Percentiles rank a stretch among this genome's conserved stretches.
Evolutionary conservation across 2,797 vertebrate species (phyloP).

Genomic region (Thripadectes ignobilis): DNA sequence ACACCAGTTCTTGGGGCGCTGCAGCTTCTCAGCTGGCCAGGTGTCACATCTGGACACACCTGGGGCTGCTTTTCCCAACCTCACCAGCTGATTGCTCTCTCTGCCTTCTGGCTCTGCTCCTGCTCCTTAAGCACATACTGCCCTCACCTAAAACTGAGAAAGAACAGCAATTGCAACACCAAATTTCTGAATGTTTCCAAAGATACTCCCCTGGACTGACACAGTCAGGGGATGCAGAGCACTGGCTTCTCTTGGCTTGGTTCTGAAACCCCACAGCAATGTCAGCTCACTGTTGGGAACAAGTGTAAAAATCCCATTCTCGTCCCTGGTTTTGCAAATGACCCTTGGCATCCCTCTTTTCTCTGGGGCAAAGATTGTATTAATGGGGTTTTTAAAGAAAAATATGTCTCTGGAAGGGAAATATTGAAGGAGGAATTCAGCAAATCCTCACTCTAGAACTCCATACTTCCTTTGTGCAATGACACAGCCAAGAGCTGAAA

Average conservation of each 20-base stretch:
- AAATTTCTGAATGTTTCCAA: background rate
- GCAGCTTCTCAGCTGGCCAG: background rate
- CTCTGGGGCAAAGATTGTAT: background rate
- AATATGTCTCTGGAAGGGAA: background rate
- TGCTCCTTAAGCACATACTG: background rate
- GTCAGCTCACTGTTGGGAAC: background rate
- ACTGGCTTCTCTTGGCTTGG: background rate
- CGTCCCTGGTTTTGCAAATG: background rate
- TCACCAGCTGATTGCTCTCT: background rate
- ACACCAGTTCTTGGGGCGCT: background rate
- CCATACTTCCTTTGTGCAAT: fast-evolving
- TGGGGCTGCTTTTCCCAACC: background rate
- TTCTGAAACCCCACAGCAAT: background rate
- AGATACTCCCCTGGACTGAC: background rate
- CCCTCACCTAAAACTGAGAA: background rate
- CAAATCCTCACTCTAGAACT: background rate
- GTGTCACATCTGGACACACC: fast-evolving
- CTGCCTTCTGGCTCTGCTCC: background rate
- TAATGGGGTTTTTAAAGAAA: background rate
- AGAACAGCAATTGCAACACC: background rate
- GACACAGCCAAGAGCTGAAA: background rate
- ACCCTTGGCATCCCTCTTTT: background rate
- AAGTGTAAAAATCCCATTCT: background rate
- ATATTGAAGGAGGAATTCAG: background rate
- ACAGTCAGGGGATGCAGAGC: background rate